phyloP scores from a whole-genome alignment of 2,797 vertebrate genomes.

The Chromobotia macracanthus region DNA sequence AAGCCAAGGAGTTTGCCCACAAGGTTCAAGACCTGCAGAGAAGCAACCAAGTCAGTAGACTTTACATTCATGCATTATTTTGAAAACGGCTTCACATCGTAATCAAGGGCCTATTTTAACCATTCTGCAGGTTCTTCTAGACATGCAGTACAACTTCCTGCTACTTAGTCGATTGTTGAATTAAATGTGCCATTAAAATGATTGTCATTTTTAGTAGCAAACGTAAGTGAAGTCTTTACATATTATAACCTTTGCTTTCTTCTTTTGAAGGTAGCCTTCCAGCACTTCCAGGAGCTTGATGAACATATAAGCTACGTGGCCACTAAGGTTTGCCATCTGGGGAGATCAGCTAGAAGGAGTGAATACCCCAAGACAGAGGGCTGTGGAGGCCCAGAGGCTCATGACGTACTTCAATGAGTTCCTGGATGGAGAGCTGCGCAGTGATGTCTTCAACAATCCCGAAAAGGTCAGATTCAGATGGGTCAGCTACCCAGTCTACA shows the following conservation, averaged over 20 bases:
- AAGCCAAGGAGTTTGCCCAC: slow-evolving; percentile 98
- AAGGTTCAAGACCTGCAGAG: slow-evolving; percentile 98
- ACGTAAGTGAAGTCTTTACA: neutral
- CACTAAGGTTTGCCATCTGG: slow-evolving; percentile 98
- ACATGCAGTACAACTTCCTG: neutral
- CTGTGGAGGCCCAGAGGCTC: slow-evolving; percentile 97
- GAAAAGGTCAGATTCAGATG: slow-evolving; percentile 83
- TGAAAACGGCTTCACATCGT: neutral
- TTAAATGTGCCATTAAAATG: neutral
- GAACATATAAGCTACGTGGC: slow-evolving; percentile 99
- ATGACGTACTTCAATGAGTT: slow-evolving; percentile 99
- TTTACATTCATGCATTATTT: neutral
- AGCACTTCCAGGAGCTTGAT: slow-evolving; percentile 98
- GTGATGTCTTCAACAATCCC: slow-evolving; percentile 98
- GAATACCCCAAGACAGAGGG: slow-evolving; percentile 97
- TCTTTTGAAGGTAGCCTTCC: slow-evolving; percentile 90
- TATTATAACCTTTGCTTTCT: neutral
- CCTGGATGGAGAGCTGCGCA: slow-evolving; percentile 97
- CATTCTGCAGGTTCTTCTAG: neutral
- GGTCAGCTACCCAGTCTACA: neutral
- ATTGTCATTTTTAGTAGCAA: neutral
- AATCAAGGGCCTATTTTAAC: neutral
- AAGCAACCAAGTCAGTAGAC: slow-evolving; percentile 91
- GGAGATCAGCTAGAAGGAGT: slow-evolving; percentile 98
- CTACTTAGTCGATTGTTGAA: neutral